phyloP scores from a whole-genome alignment of 2,888 invertebrate genomes.

The Timandra comae region DNA sequence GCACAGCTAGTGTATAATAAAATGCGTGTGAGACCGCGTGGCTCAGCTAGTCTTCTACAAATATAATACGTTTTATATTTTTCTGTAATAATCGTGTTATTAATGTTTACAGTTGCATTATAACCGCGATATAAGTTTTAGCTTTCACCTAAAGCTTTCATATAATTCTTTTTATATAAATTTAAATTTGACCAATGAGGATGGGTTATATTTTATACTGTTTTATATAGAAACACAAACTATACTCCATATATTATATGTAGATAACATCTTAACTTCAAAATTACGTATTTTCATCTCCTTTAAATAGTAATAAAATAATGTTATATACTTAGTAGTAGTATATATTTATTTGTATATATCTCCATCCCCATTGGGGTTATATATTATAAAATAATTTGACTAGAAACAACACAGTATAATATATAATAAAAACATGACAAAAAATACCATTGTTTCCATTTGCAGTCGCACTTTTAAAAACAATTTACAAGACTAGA shows the following conservation, averaged over 20 bases:
- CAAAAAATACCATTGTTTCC: conserved; percentile 45
- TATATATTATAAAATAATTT: conserved; percentile 59
- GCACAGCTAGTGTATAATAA: too few species aligned
- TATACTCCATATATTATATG: conserved; percentile 17
- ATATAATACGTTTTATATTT: too few species aligned
- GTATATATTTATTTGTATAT: conserved; percentile 9
- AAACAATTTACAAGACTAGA: conserved; percentile 20
- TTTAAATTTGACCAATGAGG: conserved; percentile 57
- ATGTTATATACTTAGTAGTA: not conserved
- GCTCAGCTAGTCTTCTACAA: too few species aligned
- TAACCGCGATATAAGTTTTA: conserved; percentile 48
- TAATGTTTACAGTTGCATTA: conserved; percentile 27
- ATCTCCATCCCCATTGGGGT: conserved; percentile 47
- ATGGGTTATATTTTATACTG: conserved; percentile 28
- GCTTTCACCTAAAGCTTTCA: conserved; percentile 68
- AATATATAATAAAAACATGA: conserved; percentile 39
- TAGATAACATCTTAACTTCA: conserved; percentile 1
- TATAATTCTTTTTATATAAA: conserved; percentile 65
- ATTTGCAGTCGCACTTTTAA: conserved; percentile 63
- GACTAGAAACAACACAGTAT: conserved; percentile 69
- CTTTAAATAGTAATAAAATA: not conserved
- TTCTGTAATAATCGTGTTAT: too few species aligned
- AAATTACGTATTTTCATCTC: too few species aligned
- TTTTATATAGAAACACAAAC: too few species aligned
- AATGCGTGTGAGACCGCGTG: too few species aligned